Conservation (phyloP, 2,888 invertebrate genomes). For the Tridacna gigas region DNA sequence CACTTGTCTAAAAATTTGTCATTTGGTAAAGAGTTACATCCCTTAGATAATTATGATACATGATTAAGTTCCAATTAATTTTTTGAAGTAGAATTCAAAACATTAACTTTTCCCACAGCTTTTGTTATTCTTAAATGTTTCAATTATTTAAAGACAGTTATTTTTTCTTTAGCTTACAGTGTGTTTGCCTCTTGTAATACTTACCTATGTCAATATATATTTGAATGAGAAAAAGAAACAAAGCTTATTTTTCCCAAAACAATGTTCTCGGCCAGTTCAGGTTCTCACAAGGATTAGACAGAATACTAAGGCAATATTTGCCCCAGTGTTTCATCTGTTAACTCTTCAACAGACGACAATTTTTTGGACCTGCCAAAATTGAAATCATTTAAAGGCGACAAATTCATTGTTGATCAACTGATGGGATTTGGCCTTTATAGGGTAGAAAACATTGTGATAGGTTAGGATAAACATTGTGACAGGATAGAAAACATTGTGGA, state of each 20-base stretch:
- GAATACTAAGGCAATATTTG: background rate
- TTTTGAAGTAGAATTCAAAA: no score
- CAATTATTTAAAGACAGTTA: background rate
- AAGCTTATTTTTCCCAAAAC: constrained; percentile 17
- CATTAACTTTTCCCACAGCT: no score
- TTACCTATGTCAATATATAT: background rate
- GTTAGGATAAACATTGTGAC: no score
- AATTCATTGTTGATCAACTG: background rate
- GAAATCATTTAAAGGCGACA: background rate
- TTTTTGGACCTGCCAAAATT: background rate
- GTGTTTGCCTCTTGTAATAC: background rate
- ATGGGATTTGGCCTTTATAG: no score
- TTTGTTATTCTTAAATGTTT: no score
- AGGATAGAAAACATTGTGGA: background rate
- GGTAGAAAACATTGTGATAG: background rate
- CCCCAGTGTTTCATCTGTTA: no score
- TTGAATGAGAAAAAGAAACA: constrained; percentile 9
- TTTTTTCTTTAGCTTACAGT: background rate
- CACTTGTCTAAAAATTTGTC: no score
- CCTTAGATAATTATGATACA: no score
- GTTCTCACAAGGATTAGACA: constrained; percentile 19
- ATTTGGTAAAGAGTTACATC: no score
- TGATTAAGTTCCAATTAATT: no score
- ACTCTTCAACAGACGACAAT: no score
- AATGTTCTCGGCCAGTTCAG: background rate